Evolutionary conservation across 1,140 invertebrate genomes (phyloP), one percentile per base, ranked within the genome.

Genomic region (Drosophila miranda): DNA sequence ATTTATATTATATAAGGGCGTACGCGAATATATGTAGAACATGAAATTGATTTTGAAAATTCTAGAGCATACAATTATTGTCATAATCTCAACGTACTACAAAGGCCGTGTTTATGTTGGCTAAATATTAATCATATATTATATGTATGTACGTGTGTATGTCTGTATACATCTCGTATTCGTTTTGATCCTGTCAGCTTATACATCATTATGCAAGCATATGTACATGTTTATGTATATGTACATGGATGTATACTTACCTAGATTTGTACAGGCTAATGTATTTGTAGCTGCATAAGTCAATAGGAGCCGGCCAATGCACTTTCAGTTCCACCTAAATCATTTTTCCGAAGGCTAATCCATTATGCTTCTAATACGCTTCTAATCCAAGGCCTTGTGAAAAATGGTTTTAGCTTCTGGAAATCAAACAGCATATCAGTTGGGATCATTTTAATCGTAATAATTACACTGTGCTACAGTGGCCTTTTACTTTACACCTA

Each of bases 341-440:
- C 26, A 23, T 19, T 38, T 34, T 49, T 13, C 42, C 19, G 14
- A 23, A 54, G n/a, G 23, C 44, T 38, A 21, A 26, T 28, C 34
- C 19, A 28, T 41, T 44, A 30, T 59, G 49, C n/a, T 19, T 50
- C 38, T 42, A 34, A 49, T 58, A 70, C 46, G 58, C 64, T 67
- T 59, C 67, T 54, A 54, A 58, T 58, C 66, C 54, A 70, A 70
- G 70, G 59, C 69, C 69, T 74, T 73, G 71, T 84, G 71, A 74
- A 63, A 46, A 54, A 82, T 83, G 70, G 70, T 78, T 83, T 75
- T 83, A 84, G 79, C 79, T 84, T 82, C 71, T 84, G 70, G 72
- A 83, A 80, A 82, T 86, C 76, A 61, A 79, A 83, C 67, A 68
- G 79, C 80, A 84, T 84, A 86, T 84, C 81, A 83, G 81, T 84